Percentiles rank a stretch among this genome's conserved stretches.
phyloP scores from a whole-genome alignment of 2,113 vertebrate genomes.

The Plecotus auritus region DNA sequence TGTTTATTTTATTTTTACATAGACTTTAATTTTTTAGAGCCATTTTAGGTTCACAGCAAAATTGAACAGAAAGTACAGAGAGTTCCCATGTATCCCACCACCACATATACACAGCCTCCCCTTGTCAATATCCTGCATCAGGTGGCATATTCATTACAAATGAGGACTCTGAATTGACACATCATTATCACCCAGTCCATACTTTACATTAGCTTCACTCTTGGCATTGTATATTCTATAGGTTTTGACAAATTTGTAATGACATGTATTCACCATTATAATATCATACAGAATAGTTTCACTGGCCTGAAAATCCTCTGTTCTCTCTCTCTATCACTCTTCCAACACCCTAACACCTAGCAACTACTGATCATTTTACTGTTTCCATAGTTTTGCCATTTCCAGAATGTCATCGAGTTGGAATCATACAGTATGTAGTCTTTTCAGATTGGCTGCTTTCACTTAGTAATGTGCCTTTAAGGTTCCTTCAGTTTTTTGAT shows the following conservation, averaged over 20 bases:
- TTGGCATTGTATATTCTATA: not conserved
- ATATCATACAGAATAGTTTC: not conserved
- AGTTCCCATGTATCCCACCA: not conserved
- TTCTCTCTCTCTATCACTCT: not conserved
- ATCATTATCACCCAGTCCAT: not conserved
- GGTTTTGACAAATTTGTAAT: not conserved
- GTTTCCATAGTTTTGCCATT: not conserved
- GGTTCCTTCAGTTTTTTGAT: not conserved
- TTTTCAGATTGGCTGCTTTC: not conserved
- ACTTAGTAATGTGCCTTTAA: not conserved
- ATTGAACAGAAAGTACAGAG: not conserved
- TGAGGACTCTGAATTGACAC: not conserved
- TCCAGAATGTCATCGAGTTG: not conserved
- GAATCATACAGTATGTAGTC: not conserved
- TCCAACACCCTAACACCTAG: not conserved
- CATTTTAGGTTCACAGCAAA: not conserved
- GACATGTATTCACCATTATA: not conserved
- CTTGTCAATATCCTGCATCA: not conserved
- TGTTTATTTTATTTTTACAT: slow-evolving; percentile 12
- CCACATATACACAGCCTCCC: not conserved
- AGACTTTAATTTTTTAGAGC: not conserved
- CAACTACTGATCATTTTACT: not conserved
- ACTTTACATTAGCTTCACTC: not conserved
- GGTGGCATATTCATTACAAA: not conserved
- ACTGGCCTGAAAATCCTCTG: not conserved